Evolutionary conservation across 2,113 vertebrate genomes (phyloP), one percentile per base, ranked within the genome.

Genomic region (Solenodon paradoxus): DNA sequence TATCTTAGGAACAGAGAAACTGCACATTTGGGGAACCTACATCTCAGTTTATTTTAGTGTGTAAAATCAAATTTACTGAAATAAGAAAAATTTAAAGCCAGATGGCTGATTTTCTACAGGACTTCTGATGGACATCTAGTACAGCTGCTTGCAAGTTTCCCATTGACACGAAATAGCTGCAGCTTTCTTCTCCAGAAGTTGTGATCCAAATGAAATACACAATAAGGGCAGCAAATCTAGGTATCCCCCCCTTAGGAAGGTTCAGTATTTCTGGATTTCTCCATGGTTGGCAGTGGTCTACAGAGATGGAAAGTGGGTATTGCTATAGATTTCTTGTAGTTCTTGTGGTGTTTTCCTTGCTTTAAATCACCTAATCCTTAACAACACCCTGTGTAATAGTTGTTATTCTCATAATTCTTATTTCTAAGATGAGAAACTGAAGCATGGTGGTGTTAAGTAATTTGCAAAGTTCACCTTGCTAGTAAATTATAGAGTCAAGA

Each of bases 301-400:
- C 97, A 99, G 98, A 1, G 99, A 99, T 38, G 99, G 99, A 97
- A 99, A 99, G 97, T 99, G 99, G 0, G 99, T 95, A 53, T 99
- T 99, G 1, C 98, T 99, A 96, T 98, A 99, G 97, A 99, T 99
- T 96, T 99, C 99, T 5, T 99, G 99, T 38, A 99, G 99, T 66
- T 99, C 99, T 96, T 99, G 99, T 75, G 98, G 98, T 2, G 64
- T 98, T 93, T 98, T 98, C 96, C 98, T 99, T 9, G 98, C 97
- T 40, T n/a, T 22, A 47, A n/a, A 22, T 24, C 30, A 32, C 55
- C 28, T 59, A 59, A 35, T 79, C 35, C 35, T 59, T 40, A 80
- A 30, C 40, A 47, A 40, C 19, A 42, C 24, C 57, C 42, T 82
- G 20, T 64, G 42, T 32, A 64, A 35, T 35, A 83, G 57, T 17